Conservation (phyloP, 1,140 invertebrate species). For the Pseudobourletiella spinata region DNA sequence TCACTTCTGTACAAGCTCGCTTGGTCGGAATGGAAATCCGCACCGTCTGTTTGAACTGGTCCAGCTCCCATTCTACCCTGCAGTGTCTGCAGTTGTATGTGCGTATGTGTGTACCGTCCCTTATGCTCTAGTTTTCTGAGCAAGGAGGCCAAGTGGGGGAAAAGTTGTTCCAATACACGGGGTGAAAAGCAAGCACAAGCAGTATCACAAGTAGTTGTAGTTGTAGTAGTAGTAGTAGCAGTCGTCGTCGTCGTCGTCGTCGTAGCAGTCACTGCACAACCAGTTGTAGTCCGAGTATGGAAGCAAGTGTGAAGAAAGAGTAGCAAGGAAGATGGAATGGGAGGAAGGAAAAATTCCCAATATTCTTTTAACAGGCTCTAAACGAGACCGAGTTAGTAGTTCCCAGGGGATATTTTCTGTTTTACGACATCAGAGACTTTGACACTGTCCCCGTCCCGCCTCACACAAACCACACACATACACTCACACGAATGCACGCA, state of each 20-base stretch:
- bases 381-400: slow-evolving; percentile 27
- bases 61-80: slow-evolving; percentile 10
- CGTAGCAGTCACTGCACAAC: too few relatives aligned
- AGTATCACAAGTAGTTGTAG: too few relatives aligned
- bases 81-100: not conserved
- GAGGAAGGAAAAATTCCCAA: slow-evolving; percentile 18
- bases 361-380: slow-evolving; percentile 32
- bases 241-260: too few relatives aligned
- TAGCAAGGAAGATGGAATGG: not conserved
- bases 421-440: slow-evolving; percentile 27
- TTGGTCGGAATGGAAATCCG: slow-evolving; percentile 14
- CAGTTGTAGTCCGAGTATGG: too few relatives aligned
- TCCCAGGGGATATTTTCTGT: slow-evolving; percentile 32
- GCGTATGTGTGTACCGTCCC: not conserved
- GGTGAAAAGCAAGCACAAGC: too few relatives aligned
- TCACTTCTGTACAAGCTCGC: too few relatives aligned
- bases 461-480: slow-evolving; percentile 5
- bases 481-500: not conserved
- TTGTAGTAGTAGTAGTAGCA: too few relatives aligned
- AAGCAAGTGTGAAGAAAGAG: not conserved
- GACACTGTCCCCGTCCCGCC: slow-evolving; percentile 16
- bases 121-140: not conserved
- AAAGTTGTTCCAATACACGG: too few relatives aligned
- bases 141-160: too few relatives aligned
- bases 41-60: slow-evolving; percentile 20